Evolutionary conservation across 1,140 invertebrate species (phyloP), one percentile per base, ranked within the genome.

Genomic region (Olivierus martensii): DNA sequence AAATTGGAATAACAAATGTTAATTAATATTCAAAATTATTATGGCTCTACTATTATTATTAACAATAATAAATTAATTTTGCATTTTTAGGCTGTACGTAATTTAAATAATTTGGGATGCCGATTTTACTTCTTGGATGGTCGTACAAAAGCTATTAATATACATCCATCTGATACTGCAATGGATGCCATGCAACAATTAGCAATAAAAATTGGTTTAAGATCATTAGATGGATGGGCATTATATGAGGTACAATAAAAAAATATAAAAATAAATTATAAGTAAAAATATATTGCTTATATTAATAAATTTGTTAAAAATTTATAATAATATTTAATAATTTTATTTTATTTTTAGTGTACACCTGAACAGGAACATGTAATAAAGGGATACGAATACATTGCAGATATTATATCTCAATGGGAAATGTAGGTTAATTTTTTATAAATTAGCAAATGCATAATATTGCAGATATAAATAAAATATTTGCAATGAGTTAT

Each of bases 61-160:
- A n/a, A n/a, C n/a, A n/a, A n/a, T n/a, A n/a, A n/a, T n/a, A n/a
- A n/a, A n/a, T n/a, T n/a, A n/a, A n/a, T n/a, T n/a, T n/a, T 43
- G 41, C 9, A 7, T 47, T 37, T 44, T 17, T 42, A 85, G 77
- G 89, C 90, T 6, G 90, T 95, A 81, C 79, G 83, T 63, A 77
- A 84, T 52, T 72, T 95, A 12, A 87, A 87, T 42, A 92, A 90
- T 1, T 87, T 96, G 56, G 87, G 95, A 0, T 94, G 89, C 65
- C 77, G 90, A 42, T 91, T 97, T 69, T 93, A 92, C 72, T 93
- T 96, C 69, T 74, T 95, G 63, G 91, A 96, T 69, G 89, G 90
- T 0, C 77, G 90, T 49, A 95, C 88, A 0, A 95, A 95, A 69
- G 90, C 90, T 0, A 88, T 96, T 37, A 90, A 93, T 67, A 83